Evolutionary conservation across 2,113 vertebrate species (phyloP).

Genomic region (Oncorhynchus clarkii): DNA sequence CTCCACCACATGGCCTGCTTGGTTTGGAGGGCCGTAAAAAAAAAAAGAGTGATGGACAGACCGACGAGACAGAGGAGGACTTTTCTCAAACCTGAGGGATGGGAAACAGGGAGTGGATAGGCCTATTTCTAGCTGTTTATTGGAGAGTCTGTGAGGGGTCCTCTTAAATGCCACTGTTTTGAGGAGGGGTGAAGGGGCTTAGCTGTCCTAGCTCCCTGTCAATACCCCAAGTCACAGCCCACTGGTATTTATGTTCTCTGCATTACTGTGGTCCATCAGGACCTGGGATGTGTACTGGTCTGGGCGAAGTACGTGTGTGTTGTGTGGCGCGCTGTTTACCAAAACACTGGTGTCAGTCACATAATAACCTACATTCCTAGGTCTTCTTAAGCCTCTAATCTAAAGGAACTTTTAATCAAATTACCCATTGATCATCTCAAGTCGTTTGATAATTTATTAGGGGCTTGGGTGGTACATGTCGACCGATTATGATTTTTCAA

Average conservation of each 20-base stretch:
- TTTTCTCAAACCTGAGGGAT: slow-evolving; percentile 2
- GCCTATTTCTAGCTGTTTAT: slow-evolving; percentile 19
- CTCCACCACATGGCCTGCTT: neutral
- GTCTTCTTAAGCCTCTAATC: no score
- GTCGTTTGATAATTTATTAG: no score
- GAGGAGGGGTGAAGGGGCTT: slow-evolving; percentile 9
- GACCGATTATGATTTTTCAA: no score
- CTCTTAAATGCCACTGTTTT: no score
- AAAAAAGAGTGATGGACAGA: neutral
- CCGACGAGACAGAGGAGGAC: neutral
- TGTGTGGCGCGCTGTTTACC: slow-evolving; percentile 23
- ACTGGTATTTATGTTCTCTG: slow-evolving; percentile 23
- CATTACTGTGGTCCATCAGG: slow-evolving; percentile 11
- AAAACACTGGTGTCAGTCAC: slow-evolving; percentile 26
- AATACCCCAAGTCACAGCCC: slow-evolving; percentile 38
- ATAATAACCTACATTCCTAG: slow-evolving; percentile 9
- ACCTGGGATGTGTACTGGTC: slow-evolving; percentile 3
- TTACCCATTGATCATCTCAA: no score
- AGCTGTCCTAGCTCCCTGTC: neutral
- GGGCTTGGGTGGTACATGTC: no score
- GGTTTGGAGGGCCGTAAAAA: neutral
- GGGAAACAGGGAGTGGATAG: neutral
- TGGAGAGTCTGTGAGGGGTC: neutral
- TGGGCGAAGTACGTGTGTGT: slow-evolving; percentile 2
- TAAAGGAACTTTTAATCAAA: no score